phyloP scores from a whole-genome alignment of 2,888 invertebrate species.

The Synanthedon tipuliformis region DNA sequence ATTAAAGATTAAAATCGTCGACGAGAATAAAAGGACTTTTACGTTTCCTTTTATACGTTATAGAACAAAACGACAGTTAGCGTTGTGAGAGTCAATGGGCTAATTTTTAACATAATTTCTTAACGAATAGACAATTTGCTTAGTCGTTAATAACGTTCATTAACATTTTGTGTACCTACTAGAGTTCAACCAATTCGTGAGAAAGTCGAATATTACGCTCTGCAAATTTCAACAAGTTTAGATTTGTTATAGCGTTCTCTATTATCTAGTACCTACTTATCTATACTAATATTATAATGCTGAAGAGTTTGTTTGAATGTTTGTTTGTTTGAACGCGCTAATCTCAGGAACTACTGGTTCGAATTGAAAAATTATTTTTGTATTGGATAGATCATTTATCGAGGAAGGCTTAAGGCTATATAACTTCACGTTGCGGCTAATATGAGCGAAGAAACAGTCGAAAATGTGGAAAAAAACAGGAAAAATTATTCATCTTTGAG shows the following conservation, averaged over 20 bases:
- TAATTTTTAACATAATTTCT: not conserved
- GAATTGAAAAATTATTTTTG: too few relatives aligned
- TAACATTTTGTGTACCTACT: not conserved
- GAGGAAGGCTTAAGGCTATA: too few relatives aligned
- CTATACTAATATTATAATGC: too few relatives aligned
- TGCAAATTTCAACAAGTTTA: not conserved
- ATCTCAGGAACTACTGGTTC: too few relatives aligned
- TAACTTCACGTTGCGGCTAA: too few relatives aligned
- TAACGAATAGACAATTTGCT: not conserved
- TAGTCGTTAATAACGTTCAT: not conserved
- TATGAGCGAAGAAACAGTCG: too few relatives aligned
- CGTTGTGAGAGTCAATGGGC: not conserved
- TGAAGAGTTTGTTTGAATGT: too few relatives aligned
- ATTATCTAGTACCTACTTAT: too few relatives aligned
- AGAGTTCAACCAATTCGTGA: not conserved
- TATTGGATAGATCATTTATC: too few relatives aligned
- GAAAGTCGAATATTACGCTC: not conserved
- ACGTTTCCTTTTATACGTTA: slow-evolving; percentile 7
- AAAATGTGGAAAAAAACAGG: too few relatives aligned
- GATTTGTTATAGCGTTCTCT: not conserved
- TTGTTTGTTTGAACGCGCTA: too few relatives aligned
- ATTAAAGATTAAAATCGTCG: slow-evolving; percentile 7
- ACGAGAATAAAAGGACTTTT: slow-evolving; percentile 11
- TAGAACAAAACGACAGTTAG: slow-evolving; percentile 2
- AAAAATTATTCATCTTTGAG: too few relatives aligned